These are phyloP conservation scores for Agrotis segetum DNA, from an alignment of 2,888 invertebrate species.

Conservation along the genomic window DNA sequence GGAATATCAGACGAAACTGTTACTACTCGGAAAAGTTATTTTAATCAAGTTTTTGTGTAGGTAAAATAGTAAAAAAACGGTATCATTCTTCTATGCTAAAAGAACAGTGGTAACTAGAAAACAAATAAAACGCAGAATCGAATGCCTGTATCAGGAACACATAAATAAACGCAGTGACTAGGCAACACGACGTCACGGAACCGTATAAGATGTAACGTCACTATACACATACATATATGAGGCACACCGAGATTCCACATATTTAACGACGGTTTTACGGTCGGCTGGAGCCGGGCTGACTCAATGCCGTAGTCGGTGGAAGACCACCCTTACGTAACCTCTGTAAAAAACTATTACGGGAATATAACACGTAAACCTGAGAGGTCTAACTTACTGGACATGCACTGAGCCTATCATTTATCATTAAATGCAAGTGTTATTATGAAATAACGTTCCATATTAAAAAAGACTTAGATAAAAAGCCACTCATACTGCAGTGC, in stretches of 20 bases:
- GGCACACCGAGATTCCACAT: slow-evolving; percentile 65
- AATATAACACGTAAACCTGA: neutral
- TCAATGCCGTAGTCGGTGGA: slow-evolving; percentile 67
- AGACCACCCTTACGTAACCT: slow-evolving; percentile 59
- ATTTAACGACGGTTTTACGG: slow-evolving; percentile 86
- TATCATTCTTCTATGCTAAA: neutral
- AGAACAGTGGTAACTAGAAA: slow-evolving; percentile 9
- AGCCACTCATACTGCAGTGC: neutral
- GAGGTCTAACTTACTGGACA: slow-evolving; percentile 34
- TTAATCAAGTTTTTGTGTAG: neutral
- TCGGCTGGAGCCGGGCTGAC: slow-evolving; percentile 81
- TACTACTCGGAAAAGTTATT: no score
- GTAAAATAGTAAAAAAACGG: neutral
- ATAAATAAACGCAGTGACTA: slow-evolving; percentile 42
- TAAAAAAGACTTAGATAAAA: neutral
- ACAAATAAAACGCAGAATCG: slow-evolving; percentile 25
- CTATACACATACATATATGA: slow-evolving; percentile 12
- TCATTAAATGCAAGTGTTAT: slow-evolving; percentile 38
- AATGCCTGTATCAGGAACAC: slow-evolving; percentile 28
- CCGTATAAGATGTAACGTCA: slow-evolving; percentile 32
- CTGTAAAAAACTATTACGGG: slow-evolving; percentile 31
- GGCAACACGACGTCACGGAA: slow-evolving; percentile 47
- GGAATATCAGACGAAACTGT: no score
- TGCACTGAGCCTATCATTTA: slow-evolving; percentile 30
- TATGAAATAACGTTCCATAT: slow-evolving; percentile 9